phyloP scores from a whole-genome alignment of 2,888 invertebrate species.

The Diarsia rubi region DNA sequence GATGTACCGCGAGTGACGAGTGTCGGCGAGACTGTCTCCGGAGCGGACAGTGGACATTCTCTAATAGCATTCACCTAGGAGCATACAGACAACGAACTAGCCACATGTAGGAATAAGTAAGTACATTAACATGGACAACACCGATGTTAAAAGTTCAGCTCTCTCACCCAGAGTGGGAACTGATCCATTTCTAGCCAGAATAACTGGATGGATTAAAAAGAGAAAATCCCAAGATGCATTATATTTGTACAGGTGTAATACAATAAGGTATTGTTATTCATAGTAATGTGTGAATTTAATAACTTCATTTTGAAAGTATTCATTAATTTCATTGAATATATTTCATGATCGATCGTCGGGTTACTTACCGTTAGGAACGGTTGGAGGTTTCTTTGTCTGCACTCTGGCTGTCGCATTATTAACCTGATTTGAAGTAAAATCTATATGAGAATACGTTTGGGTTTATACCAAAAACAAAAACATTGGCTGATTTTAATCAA shows the following conservation, averaged over 20 bases:
- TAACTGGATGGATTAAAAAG: slow-evolving; percentile 90
- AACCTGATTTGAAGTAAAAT: slow-evolving; percentile 93
- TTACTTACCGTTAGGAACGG: slow-evolving; percentile 97
- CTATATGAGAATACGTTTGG: slow-evolving; percentile 77
- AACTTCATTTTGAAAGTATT: slow-evolving; percentile 30
- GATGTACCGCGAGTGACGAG: slow-evolving; percentile 30
- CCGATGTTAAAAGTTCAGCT: slow-evolving; percentile 87
- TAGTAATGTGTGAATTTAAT: slow-evolving; percentile 47
- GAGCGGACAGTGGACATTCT: slow-evolving; percentile 83
- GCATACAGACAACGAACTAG: slow-evolving; percentile 89
- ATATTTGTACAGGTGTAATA: slow-evolving; percentile 72
- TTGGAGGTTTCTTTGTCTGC: slow-evolving; percentile 99
- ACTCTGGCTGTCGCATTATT: slow-evolving; percentile 99
- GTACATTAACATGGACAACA: slow-evolving; percentile 88
- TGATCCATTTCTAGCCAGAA: slow-evolving; percentile 92
- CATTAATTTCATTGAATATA: slow-evolving; percentile 45
- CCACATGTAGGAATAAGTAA: slow-evolving; percentile 80
- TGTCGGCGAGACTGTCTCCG: slow-evolving; percentile 81
- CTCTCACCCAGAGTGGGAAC: slow-evolving; percentile 92
- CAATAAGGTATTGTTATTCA: slow-evolving; percentile 55
- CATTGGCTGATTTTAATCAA: slow-evolving; percentile 76
- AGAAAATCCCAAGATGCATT: slow-evolving; percentile 88
- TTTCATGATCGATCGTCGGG: slow-evolving; percentile 42
- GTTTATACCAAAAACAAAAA: slow-evolving; percentile 44
- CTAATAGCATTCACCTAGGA: slow-evolving; percentile 89